Percentiles rank a stretch among this genome's conserved stretches.
Conservation (phyloP, 2,113 vertebrate genomes). For the Gallinago jamesoni region DNA sequence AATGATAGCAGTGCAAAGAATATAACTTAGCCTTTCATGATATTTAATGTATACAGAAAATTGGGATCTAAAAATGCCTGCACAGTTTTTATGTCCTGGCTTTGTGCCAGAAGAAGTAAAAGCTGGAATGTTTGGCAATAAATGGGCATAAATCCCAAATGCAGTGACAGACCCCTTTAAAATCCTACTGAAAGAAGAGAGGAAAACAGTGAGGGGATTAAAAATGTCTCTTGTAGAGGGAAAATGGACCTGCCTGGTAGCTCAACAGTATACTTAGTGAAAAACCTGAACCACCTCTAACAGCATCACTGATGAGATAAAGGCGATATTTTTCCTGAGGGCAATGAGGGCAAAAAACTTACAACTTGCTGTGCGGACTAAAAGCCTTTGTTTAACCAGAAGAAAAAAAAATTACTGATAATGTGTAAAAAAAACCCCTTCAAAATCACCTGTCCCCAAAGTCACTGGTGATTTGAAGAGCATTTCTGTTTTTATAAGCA, state of each 20-base stretch:
- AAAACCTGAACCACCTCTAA: neutral
- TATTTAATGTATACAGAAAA: neutral
- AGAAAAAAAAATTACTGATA: constrained; percentile 1
- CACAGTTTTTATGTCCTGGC: neutral
- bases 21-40: neutral
- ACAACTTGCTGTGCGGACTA: neutral
- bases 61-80: neutral
- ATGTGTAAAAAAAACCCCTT: neutral
- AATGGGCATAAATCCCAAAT: neutral
- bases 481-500: neutral
- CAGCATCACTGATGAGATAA: neutral
- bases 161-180: neutral
- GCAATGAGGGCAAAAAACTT: neutral
- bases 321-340: neutral
- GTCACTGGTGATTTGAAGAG: neutral
- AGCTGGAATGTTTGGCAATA: neutral
- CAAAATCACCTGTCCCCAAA: neutral
- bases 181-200: neutral
- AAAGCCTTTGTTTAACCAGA: constrained; percentile 6
- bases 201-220: neutral
- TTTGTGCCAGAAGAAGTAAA: neutral
- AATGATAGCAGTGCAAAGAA: neutral
- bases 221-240: neutral
- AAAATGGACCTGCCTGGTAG: neutral
- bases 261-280: neutral